Conservation (phyloP, 2,113 vertebrate genomes). For the Pluvialis apricaria region DNA sequence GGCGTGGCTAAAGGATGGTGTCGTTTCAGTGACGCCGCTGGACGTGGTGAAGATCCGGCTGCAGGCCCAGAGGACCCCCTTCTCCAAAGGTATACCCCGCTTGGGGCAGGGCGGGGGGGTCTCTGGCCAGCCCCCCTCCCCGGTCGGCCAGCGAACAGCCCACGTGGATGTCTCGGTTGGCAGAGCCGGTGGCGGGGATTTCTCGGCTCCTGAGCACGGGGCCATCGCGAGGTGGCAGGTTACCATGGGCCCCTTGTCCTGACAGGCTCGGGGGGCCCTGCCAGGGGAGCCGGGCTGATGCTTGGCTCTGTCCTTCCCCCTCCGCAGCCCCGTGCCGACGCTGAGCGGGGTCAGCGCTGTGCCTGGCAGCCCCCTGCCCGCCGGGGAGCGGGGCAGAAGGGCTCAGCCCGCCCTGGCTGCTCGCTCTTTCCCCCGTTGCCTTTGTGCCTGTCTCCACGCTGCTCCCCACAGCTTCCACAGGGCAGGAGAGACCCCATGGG, state of each 20-base stretch:
- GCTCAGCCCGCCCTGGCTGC: neutral
- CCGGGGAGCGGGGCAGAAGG: rapidly evolving
- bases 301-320: neutral
- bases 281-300: neutral
- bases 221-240: neutral
- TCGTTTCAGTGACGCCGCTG: slow-evolving; percentile 84
- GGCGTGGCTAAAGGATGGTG: neutral
- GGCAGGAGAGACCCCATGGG: neutral
- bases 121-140: neutral
- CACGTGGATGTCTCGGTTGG: neutral
- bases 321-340: rapidly evolving
- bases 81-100: slow-evolving; percentile 75
- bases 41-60: slow-evolving; percentile 95
- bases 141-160: neutral
- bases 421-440: rapidly evolving
- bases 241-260: neutral
- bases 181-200: neutral
- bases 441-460: neutral
- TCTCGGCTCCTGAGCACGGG: neutral
- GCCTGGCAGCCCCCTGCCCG: neutral
- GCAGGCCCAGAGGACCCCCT: slow-evolving; percentile 87
- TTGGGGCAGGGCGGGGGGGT: rapidly evolving
- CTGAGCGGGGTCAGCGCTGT: rapidly evolving
- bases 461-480: neutral
- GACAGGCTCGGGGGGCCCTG: neutral